Conservation (phyloP, 2,888 invertebrate genomes). For the Oscheius sp. region DNA sequence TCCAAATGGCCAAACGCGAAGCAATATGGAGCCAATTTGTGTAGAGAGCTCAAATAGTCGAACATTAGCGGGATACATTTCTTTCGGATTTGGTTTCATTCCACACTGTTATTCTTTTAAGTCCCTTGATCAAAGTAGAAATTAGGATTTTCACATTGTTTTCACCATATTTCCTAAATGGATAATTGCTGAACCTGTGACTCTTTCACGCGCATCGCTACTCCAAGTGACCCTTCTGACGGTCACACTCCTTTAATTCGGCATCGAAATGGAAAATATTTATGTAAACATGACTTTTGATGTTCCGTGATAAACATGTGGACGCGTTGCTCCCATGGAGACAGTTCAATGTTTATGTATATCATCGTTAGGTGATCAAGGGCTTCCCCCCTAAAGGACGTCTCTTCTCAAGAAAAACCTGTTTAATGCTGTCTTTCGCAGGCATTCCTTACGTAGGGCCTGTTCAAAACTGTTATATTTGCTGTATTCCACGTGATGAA, state of each 20-base stretch:
- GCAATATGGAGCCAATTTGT: not conserved
- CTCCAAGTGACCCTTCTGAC: constrained; percentile 13
- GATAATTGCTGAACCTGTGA: constrained; percentile 16
- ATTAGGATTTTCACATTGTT: no score
- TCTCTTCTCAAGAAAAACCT: constrained; percentile 2
- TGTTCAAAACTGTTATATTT: constrained; percentile 10
- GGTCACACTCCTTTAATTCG: constrained; percentile 14
- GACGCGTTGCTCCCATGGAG: not conserved
- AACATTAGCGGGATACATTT: not conserved
- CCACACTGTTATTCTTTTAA: no score
- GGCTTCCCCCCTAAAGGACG: not conserved
- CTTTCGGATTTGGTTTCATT: not conserved
- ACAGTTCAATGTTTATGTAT: not conserved
- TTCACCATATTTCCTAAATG: no score
- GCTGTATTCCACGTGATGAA: constrained; percentile 29
- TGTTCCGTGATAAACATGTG: not conserved
- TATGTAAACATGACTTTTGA: constrained; percentile 17
- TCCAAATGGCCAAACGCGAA: not conserved
- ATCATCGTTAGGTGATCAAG: not conserved
- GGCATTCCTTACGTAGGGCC: constrained; percentile 15
- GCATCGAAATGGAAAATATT: constrained; percentile 23
- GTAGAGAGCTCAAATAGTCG: not conserved
- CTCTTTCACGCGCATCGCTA: constrained; percentile 14
- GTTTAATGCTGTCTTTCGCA: not conserved
- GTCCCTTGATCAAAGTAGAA: no score